Percentiles rank a stretch among this genome's conserved stretches.
phyloP scores from a whole-genome alignment of 1,140 invertebrate species.

The Penaeus indicus region DNA sequence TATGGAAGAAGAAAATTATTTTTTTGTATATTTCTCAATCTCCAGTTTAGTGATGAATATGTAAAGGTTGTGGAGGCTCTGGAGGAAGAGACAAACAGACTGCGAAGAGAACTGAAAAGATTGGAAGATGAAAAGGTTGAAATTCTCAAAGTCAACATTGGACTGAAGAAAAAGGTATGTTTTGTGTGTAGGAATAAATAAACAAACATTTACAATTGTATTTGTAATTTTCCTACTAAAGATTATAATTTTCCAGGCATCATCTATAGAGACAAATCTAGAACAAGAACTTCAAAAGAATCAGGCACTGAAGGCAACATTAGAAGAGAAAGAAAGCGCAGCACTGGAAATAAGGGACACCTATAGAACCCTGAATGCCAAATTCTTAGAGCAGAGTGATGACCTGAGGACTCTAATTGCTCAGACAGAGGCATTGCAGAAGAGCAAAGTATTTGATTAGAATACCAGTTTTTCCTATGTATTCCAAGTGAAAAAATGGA shows the following conservation, averaged over 20 bases:
- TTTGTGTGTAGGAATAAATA: background rate
- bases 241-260: background rate
- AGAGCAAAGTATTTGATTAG: constrained; percentile 31
- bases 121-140: constrained; percentile 8
- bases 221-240: too few species aligned
- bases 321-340: constrained; percentile 19
- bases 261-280: background rate
- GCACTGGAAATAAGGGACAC: background rate
- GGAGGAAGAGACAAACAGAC: background rate
- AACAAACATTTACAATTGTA: too few species aligned
- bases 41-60: constrained; percentile 4
- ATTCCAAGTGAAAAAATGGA: background rate
- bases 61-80: background rate
- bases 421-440: constrained; percentile 36
- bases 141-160: background rate
- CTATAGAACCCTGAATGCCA: constrained; percentile 7
- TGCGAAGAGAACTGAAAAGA: background rate
- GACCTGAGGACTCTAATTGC: constrained; percentile 31
- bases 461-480: background rate
- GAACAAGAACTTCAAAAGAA: constrained; percentile 20
- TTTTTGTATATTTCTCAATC: background rate
- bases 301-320: background rate
- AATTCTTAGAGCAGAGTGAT: constrained; percentile 45
- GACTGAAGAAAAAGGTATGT: constrained; percentile 5
- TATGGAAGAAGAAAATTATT: background rate